A percentile compares a stretch with the other conserved stretches of the same genome.
phyloP scores from a whole-genome alignment of 64 coral and sea anemone genomes.

The Astreopora myriophthalma region DNA sequence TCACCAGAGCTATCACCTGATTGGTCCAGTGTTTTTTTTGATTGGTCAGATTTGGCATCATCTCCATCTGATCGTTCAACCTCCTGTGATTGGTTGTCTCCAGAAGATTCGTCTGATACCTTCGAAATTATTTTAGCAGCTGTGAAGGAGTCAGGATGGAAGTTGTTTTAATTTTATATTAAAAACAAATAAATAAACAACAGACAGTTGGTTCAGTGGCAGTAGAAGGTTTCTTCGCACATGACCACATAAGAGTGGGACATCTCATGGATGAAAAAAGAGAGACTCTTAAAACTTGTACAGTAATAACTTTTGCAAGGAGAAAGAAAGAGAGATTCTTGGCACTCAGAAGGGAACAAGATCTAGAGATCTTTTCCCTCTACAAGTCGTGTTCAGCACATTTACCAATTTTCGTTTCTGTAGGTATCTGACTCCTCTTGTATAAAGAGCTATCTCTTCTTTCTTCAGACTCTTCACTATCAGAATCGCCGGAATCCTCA shows the following conservation, averaged over 20 bases:
- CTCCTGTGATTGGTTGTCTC: neutral
- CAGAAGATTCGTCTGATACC: neutral
- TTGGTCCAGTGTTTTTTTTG: neutral
- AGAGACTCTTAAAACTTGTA: no score
- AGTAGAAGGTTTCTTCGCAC: neutral
- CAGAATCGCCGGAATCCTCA: slow-evolving; percentile 6
- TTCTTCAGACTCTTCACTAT: neutral
- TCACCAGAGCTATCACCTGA: neutral
- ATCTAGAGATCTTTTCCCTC: no score
- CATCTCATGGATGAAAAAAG: no score
- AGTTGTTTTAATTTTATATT: neutral
- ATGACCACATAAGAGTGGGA: neutral
- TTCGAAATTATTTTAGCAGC: neutral
- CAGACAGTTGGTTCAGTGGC: no score
- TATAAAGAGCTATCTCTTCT: neutral
- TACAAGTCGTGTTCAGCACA: neutral
- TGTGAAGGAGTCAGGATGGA: neutral
- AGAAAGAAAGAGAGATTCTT: neutral
- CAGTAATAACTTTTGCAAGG: neutral
- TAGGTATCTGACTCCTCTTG: slow-evolving; percentile 55
- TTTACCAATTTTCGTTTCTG: neutral
- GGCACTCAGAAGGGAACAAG: neutral
- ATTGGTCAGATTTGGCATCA: neutral
- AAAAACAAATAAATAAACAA: neutral
- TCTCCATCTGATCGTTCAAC: neutral